phyloP scores from a whole-genome alignment of 2,888 invertebrate genomes.

The Lochmaea crataegi region DNA sequence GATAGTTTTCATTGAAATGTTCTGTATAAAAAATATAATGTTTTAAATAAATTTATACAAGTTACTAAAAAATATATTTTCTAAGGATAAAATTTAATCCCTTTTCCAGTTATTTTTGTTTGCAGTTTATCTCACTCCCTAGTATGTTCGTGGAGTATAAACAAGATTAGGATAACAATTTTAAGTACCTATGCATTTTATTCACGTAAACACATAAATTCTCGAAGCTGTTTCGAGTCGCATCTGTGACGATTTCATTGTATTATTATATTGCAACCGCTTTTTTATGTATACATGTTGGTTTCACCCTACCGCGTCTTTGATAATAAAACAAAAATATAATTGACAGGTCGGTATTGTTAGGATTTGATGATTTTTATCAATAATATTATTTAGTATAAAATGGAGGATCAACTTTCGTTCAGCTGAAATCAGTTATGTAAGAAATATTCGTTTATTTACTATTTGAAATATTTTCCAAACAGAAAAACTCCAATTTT shows the following conservation, averaged over 20 bases:
- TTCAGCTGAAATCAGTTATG: too few species aligned
- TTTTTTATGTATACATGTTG: constrained; percentile 3
- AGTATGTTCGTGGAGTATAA: not conserved
- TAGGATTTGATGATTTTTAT: not conserved
- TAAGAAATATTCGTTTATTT: too few species aligned
- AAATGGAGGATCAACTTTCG: too few species aligned
- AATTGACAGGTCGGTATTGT: not conserved
- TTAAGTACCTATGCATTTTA: constrained; percentile 36
- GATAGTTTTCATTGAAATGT: too few species aligned
- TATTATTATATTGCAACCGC: constrained; percentile 11
- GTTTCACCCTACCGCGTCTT: not conserved
- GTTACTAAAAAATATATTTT: too few species aligned
- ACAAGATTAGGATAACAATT: constrained; percentile 33
- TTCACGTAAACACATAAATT: constrained; percentile 39
- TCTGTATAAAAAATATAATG: too few species aligned
- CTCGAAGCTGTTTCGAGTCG: constrained; percentile 16
- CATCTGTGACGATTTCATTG: constrained; percentile 34
- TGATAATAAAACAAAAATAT: not conserved
- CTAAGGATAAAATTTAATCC: not conserved
- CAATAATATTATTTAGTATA: too few species aligned
- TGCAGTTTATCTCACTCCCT: not conserved
- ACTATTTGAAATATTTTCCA: too few species aligned
- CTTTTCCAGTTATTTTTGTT: not conserved
- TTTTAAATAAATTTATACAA: too few species aligned
- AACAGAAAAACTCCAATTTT: too few species aligned